Conservation (phyloP, 2,888 invertebrate genomes). For the Polydrusus tereticollis region DNA sequence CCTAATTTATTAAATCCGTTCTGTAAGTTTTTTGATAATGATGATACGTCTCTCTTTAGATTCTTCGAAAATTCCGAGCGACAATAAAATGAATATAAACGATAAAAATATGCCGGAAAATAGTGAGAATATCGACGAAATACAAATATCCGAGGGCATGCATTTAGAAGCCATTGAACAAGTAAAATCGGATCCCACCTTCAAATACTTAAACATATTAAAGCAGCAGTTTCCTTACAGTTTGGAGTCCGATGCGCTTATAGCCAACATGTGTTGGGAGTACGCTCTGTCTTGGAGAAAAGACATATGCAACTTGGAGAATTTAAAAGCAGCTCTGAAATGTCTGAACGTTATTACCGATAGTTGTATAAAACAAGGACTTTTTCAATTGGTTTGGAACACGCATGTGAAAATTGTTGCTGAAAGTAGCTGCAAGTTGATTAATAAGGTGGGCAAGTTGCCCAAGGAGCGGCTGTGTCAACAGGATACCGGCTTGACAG, state of each 20-base stretch:
- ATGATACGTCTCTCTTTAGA: not conserved
- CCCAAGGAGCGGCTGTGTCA: slow-evolving; percentile 88
- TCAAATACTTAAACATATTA: slow-evolving; percentile 75
- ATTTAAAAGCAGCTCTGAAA: slow-evolving; percentile 78
- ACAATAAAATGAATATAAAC: slow-evolving; percentile 1
- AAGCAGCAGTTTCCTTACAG: slow-evolving; percentile 89
- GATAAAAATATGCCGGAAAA: slow-evolving; percentile 29
- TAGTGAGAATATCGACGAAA: slow-evolving; percentile 12
- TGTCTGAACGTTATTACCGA: slow-evolving; percentile 78
- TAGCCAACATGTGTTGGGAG: slow-evolving; percentile 93
- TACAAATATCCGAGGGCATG: slow-evolving; percentile 43
- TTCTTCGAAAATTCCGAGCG: not conserved
- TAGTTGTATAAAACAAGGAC: slow-evolving; percentile 80
- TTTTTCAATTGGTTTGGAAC: slow-evolving; percentile 90
- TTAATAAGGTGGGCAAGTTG: slow-evolving; percentile 85
- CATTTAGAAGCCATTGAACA: slow-evolving; percentile 48
- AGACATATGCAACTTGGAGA: slow-evolving; percentile 74
- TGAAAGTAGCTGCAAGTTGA: slow-evolving; percentile 80
- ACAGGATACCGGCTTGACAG: slow-evolving; percentile 81
- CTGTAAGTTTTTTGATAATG: no score
- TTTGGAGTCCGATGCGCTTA: slow-evolving; percentile 80
- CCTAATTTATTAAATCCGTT: no score
- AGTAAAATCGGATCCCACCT: slow-evolving; percentile 66
- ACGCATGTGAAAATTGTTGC: slow-evolving; percentile 87
- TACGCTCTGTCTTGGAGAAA: slow-evolving; percentile 90